These are phyloP conservation scores for Ciconia nigra DNA, from an alignment of 2,797 vertebrate genomes.

Conservation along the genomic window DNA sequence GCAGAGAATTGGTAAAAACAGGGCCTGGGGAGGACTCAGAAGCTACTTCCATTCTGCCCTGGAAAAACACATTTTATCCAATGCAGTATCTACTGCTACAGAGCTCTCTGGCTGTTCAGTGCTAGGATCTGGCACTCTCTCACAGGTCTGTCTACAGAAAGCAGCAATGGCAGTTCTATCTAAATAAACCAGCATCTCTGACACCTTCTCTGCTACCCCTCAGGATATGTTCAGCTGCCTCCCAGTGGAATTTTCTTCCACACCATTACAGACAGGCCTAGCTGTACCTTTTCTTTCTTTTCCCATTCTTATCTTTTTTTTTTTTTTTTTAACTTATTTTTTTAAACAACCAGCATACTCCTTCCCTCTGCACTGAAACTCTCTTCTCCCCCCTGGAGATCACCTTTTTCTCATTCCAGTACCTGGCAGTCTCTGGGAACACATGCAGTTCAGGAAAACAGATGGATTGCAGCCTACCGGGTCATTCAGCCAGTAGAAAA, in stretches of 20 bases:
- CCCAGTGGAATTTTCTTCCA: background rate
- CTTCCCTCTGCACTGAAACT: background rate
- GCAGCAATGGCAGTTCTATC: background rate
- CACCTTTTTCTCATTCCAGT: background rate
- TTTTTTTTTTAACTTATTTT: background rate
- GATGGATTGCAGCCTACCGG: background rate
- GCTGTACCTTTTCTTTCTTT: background rate
- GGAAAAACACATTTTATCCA: background rate
- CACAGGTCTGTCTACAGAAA: background rate
- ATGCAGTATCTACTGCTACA: background rate
- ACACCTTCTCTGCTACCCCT: background rate
- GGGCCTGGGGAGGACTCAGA: background rate
- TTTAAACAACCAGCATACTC: background rate
- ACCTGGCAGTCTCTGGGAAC: background rate
- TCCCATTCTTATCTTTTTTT: background rate
- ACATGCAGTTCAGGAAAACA: background rate
- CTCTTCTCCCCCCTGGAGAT: background rate
- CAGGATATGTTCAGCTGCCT: background rate
- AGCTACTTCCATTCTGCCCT: background rate
- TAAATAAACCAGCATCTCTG: background rate
- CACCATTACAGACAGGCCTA: background rate
- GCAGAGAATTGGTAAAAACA: background rate
- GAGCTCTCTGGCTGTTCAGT: background rate
- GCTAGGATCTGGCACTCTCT: background rate
- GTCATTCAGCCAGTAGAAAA: background rate